Conservation (phyloP, 2,888 invertebrate genomes). For the Lasioglossum calceatum region DNA sequence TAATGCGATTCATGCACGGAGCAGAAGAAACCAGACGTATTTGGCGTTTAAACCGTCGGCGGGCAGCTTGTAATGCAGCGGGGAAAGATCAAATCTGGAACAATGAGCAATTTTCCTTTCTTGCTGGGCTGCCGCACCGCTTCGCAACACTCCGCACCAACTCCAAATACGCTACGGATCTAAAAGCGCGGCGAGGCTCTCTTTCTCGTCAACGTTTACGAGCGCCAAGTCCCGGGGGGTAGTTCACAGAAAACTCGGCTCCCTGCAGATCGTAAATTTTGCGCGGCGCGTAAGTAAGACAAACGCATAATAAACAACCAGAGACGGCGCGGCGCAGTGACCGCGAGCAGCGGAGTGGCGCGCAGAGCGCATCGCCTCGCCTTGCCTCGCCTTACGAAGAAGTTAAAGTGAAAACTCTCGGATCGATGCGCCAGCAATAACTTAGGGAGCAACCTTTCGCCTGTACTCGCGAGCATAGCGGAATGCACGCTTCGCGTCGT, state of each 20-base stretch:
- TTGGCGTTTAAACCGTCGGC: conserved; percentile 20
- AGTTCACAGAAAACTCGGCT: conserved; percentile 50
- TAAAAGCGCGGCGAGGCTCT: conserved; percentile 21
- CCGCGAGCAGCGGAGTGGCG: conserved; percentile 44
- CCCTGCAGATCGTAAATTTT: conserved; percentile 46
- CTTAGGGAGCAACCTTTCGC: conserved; percentile 61
- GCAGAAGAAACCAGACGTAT: conserved; percentile 25
- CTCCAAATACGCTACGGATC: conserved; percentile 40
- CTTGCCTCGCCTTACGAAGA: not conserved
- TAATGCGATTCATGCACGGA: conserved; percentile 7
- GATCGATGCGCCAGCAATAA: conserved; percentile 63
- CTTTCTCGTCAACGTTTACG: conserved; percentile 55
- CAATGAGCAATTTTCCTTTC: conserved; percentile 56
- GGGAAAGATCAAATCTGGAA: conserved; percentile 47
- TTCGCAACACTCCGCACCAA: not conserved
- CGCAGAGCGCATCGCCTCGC: not conserved
- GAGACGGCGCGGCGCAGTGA: conserved; percentile 35
- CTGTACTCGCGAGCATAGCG: conserved; percentile 16
- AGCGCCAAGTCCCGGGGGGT: conserved; percentile 36
- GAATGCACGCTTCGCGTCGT: conserved; percentile 32
- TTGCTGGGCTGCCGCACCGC: not conserved
- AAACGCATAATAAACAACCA: conserved; percentile 62
- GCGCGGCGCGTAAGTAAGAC: conserved; percentile 62
- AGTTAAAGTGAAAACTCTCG: conserved; percentile 61
- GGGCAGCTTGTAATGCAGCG: conserved; percentile 12